Conservation (phyloP, 2,113 vertebrate genomes). For the Poecile atricapillus region DNA sequence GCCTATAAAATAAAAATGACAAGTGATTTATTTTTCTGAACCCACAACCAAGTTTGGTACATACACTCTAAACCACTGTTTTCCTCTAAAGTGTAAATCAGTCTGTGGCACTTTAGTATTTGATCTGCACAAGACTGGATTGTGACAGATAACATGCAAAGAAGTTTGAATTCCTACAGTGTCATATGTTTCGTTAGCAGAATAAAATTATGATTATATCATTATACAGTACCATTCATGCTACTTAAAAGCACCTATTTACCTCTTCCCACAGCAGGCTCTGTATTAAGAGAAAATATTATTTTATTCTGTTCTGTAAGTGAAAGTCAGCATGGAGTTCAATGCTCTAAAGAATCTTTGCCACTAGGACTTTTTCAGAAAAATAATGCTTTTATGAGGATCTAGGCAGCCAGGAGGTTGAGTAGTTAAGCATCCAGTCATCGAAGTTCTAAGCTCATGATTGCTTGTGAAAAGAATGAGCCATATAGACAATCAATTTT, state of each 20-base stretch:
- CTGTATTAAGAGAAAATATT: not conserved
- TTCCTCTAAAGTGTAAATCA: not conserved
- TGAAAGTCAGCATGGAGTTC: not conserved
- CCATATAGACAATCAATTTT: not conserved
- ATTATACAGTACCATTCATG: not conserved
- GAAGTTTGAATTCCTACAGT: not conserved
- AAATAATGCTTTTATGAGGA: not conserved
- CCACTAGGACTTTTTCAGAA: not conserved
- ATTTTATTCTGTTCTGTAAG: not conserved
- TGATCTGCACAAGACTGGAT: not conserved
- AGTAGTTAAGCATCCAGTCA: not conserved
- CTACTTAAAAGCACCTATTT: not conserved
- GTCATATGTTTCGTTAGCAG: not conserved
- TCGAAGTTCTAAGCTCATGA: not conserved
- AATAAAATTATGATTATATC: not conserved
- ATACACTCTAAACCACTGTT: not conserved
- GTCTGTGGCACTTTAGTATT: not conserved
- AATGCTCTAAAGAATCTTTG: not conserved
- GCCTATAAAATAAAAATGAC: not conserved
- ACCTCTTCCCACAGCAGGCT: not conserved
- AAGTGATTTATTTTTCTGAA: conserved; percentile 2
- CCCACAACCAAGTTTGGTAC: not conserved
- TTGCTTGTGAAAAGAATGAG: not conserved
- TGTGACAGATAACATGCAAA: not conserved
- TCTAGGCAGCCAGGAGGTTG: not conserved